Percentiles rank a stretch among this genome's conserved stretches.
phyloP scores from a whole-genome alignment of 2,113 vertebrate species.

The Misgurnus anguillicaudatus region DNA sequence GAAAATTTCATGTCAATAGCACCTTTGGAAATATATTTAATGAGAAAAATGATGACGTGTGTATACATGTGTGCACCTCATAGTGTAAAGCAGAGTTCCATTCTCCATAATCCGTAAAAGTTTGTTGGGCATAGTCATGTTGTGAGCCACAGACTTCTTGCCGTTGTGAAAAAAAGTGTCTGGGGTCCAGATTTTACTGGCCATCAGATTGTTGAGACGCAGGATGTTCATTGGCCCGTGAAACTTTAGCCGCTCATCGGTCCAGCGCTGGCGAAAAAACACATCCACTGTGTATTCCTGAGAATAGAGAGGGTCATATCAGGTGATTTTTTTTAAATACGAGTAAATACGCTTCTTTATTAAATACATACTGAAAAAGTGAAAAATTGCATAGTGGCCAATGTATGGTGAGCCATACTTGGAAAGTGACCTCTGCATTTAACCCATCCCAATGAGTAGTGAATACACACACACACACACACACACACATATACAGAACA shows the following conservation, averaged over 20 bases:
- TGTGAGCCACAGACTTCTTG: constrained; percentile 89
- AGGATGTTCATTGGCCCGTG: constrained; percentile 89
- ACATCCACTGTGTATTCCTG: constrained; percentile 91
- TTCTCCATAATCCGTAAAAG: constrained; percentile 87
- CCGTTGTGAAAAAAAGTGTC: constrained; percentile 92
- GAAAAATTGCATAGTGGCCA: too few species aligned
- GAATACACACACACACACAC: too few species aligned
- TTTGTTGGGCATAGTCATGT: constrained; percentile 93
- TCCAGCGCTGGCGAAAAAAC: constrained; percentile 91
- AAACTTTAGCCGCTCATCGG: constrained; percentile 87
- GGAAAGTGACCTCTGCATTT: too few species aligned
- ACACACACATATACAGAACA: too few species aligned
- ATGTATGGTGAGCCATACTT: too few species aligned
- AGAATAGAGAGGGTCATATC: constrained; percentile 34
- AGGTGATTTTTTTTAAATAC: neutral
- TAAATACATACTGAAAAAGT: too few species aligned
- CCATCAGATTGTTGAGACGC: constrained; percentile 89
- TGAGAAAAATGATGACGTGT: neutral
- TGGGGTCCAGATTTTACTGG: constrained; percentile 91
- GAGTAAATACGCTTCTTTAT: too few species aligned
- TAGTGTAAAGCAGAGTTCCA: constrained; percentile 85
- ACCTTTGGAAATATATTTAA: too few species aligned
- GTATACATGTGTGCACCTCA: constrained; percentile 72
- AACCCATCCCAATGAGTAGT: too few species aligned
- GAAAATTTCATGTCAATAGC: too few species aligned